Evolutionary conservation across 2,888 invertebrate species (phyloP), one percentile per base, ranked within the genome.

Genomic region (Eupithecia abbreviata): DNA sequence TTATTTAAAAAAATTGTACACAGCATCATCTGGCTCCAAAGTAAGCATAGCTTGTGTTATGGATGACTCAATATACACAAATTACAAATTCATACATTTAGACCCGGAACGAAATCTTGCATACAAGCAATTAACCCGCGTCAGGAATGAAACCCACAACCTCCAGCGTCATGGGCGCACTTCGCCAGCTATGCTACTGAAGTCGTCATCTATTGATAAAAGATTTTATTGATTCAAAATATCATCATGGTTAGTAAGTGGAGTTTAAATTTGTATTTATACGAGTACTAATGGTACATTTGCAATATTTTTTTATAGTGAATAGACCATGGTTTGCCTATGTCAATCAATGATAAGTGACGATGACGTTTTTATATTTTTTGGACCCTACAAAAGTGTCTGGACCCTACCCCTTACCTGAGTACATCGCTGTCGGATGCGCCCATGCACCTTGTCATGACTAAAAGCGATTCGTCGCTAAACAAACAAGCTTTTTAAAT

Each of bases 401-500:
- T 15, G 15, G 67, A 18, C 69, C 45, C 47, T 69, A 69, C 18
- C 67, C 45, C 58, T 15, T n/a, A 43, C 71, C 76, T 70, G 58
- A 74, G 47, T 76, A 43, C 75, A 62, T 41, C 74, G 81, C 84
- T 82, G 80, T 82, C 79, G 83, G 91, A 91, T 92, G 91, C 91
- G 89, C 92, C 67, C 87, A 84, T 90, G 90, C 91, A 90, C 90
- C 86, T 83, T 92, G 86, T 91, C 94, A 94, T 95, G 94, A 90
- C 94, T 92, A 91, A 87, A 89, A 91, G 88, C 94, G 91, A 94
- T 95, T 94, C 94, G 92, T 93, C 92, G 93, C 90, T 91, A 89
- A 91, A 91, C 92, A 95, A 94, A 95, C 94, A 95, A 93, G 93
- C 92, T 94, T 95, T 95, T 95, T 95, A 95, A 95, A 95, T 93